Base-by-base conservation (phyloP, 2,888 invertebrate genomes). In the Lepidocyrtoides sp. region DNA sequence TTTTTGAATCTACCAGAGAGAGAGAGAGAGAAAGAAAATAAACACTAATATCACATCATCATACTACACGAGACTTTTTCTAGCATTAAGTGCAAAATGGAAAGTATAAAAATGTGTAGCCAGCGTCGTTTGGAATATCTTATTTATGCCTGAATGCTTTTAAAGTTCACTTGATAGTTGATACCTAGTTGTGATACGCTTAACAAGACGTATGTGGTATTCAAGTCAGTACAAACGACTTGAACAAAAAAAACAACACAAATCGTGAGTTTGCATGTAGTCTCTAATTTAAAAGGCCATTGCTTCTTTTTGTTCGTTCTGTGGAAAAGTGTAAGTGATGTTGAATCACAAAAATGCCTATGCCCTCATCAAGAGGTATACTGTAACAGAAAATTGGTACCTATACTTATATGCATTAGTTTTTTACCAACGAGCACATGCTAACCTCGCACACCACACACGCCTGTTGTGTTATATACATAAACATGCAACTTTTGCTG, bases 201-300 rank as follows among this genome's bases (percentile, higher is more conserved):
- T 72, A 36, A 85, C 41, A 20, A 44, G 63, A n/a, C n/a, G n/a
- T n/a, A 32, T 60, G 36, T 41, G 60, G 60, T 60, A n/a, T n/a
- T n/a, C n/a, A n/a, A 54, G 60, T 60, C 8, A 20, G 44, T 44
- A 48, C n/a, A 51, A 54, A 26, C 69, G 17, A 44, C 54, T 23
- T 1, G 14, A 12, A 5, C 2, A 41, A 2, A 57, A 36, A 36
- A 54, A 75, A 75, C 60, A 86, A 44, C 41, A 77, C 54, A 86
- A 86, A 86, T 86, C 86, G 86, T 86, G 86, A 86, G 86, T 86
- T 86, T 86, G 86, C 86, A 86, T 86, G 86, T 77, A 86, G 75
- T 26, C 77, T 77, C 41, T 86, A 77, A 86, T 75, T 86, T 86
- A 86, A 77, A 86, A 86, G 75, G 86, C 75, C 77, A 86, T 77